Evolutionary conservation across 1,140 invertebrate genomes (phyloP), one percentile per base, ranked within the genome.

Genomic region (Potamilus streckersoni): DNA sequence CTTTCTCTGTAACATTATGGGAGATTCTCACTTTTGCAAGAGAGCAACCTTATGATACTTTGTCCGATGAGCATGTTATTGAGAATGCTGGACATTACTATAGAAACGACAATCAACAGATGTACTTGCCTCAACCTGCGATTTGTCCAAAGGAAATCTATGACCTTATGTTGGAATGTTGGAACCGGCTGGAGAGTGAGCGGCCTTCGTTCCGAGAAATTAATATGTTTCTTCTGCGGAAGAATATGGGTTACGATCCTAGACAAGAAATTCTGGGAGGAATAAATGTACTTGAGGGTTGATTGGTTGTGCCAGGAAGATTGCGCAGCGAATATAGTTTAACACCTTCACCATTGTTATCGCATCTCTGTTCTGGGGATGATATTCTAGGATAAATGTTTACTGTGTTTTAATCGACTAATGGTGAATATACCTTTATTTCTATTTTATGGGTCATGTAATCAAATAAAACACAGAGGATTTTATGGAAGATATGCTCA

Each of bases 161-260:
- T 90, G 96, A 97, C 88, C 90, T 98, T 75, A 97, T 98, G 96
- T 92, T 94, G 76, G 95, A 97, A 86, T 98, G 97, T 89, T 98
- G 97, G 97, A 95, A 96, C 84, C 92, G 95, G 20, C 94, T 95
- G 83, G 95, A 88, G 38, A 79, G 80, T 17, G 83, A 84, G 73
- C 92, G 96, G n/a, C 96, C 96, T 19, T 94, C 94, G 76, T 98
- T 98, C 91, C 91, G 94, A 74, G 96, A 97, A 90, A 95, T 98
- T 76, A 95, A 96, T 87, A 92, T 96, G 85, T 97, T 97, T 90
- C 92, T 98, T 57, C 95, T 97, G 86, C 92, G 96, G 80, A 97
- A 97, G 91, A 96, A 95, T 87, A 92, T 96, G 79, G 95, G 95
- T 60, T 89, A 89, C 76, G 86, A 89, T 74, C 82, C 85, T 8